Conservation (phyloP, 2,888 invertebrate species). For the Heteromyza rotundicornis region DNA sequence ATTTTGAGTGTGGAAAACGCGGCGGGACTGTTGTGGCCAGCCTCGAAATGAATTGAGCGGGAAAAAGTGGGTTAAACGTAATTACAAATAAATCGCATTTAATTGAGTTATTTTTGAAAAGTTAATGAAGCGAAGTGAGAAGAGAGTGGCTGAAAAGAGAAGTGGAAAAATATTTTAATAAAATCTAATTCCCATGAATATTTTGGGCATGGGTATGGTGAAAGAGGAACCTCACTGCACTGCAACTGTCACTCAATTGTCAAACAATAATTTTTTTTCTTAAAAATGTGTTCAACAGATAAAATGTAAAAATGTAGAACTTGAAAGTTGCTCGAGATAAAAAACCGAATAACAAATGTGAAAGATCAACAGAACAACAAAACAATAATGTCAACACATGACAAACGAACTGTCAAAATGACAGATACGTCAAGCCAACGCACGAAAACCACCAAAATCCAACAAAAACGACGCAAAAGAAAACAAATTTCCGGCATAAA, state of each 20-base stretch:
- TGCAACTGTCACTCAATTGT: slow-evolving; percentile 30
- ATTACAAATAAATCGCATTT: background rate
- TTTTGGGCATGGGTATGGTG: too few relatives aligned
- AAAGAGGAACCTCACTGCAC: background rate
- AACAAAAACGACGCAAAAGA: slow-evolving; percentile 33
- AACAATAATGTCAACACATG: slow-evolving; percentile 38
- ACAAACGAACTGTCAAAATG: slow-evolving; percentile 53
- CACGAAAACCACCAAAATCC: slow-evolving; percentile 19
- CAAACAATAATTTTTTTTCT: slow-evolving; percentile 8
- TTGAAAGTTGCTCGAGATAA: slow-evolving; percentile 30
- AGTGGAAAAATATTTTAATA: background rate
- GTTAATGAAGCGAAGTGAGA: too few relatives aligned
- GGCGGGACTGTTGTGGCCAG: background rate
- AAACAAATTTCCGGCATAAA: slow-evolving; percentile 33
- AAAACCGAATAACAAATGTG: slow-evolving; percentile 30
- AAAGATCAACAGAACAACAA: slow-evolving; percentile 27
- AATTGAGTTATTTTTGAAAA: background rate
- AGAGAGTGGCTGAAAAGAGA: too few relatives aligned
- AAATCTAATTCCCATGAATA: too few relatives aligned
- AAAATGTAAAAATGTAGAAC: slow-evolving; percentile 25
- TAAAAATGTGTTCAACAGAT: background rate
- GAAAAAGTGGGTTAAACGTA: slow-evolving; percentile 8
- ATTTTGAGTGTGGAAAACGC: slow-evolving; percentile 2
- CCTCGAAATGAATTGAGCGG: background rate
- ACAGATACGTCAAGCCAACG: slow-evolving; percentile 34